Percentiles rank a stretch among this genome's conserved stretches.
Conservation (phyloP, 2,888 invertebrate species). For the Chorisops tibialis region DNA sequence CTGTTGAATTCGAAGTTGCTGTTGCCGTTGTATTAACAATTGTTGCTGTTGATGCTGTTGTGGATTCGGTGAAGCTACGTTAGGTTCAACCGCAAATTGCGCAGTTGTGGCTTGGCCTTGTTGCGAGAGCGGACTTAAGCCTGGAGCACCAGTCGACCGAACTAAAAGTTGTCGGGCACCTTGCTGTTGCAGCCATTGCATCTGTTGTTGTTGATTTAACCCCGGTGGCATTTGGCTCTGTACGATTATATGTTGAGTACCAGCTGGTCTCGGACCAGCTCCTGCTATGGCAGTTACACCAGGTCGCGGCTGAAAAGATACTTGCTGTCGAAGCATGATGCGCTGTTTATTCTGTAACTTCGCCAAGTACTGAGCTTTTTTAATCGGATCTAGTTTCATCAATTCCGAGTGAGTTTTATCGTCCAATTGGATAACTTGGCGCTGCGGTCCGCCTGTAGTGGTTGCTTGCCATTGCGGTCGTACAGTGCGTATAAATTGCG, state of each 20-base stretch:
- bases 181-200: constrained; percentile 68
- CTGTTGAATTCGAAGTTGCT: constrained; percentile 43
- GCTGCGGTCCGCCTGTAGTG: constrained; percentile 47
- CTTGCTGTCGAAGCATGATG: constrained; percentile 58
- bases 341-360: constrained; percentile 66
- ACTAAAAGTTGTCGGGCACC: constrained; percentile 61
- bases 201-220: constrained; percentile 61
- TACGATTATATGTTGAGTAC: constrained; percentile 64
- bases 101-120: constrained; percentile 25
- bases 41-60: constrained; percentile 49
- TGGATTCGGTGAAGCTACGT: constrained; percentile 34
- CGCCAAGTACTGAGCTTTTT: constrained; percentile 74
- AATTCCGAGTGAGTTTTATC: constrained; percentile 80
- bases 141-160: constrained; percentile 46
- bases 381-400: constrained; percentile 77
- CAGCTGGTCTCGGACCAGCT: constrained; percentile 48
- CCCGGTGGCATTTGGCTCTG: constrained; percentile 67
- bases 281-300: constrained; percentile 53
- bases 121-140: constrained; percentile 47
- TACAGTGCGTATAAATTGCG: constrained; percentile 39
- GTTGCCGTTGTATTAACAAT: constrained; percentile 52
- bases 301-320: constrained; percentile 49
- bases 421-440: constrained; percentile 76
- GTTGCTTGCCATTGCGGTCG: constrained; percentile 42
- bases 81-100: constrained; percentile 36